These are phyloP conservation scores for Laticauda laticaudata DNA, from an alignment of 2,113 vertebrate genomes.

Conservation along the genomic window DNA sequence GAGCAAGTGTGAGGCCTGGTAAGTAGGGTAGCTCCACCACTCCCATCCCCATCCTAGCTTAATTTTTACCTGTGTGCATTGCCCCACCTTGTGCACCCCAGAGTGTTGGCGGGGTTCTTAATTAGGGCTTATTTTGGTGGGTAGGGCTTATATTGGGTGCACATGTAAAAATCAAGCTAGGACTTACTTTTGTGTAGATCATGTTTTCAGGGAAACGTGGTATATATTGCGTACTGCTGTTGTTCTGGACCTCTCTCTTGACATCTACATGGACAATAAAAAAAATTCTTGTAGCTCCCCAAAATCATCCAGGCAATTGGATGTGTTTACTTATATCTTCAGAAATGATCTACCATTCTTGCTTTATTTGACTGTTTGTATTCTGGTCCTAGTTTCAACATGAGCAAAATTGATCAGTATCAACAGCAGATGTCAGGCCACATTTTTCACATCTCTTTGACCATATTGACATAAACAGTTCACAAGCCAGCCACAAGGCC, in stretches of 20 bases:
- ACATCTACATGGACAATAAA: neutral
- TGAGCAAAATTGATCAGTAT: neutral
- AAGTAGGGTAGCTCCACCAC: no score
- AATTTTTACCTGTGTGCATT: no score
- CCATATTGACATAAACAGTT: neutral
- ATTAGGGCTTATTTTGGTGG: no score
- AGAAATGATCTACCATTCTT: neutral
- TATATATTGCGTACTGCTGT: neutral
- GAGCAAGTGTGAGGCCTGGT: no score
- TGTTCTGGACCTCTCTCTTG: neutral
- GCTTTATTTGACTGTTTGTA: neutral
- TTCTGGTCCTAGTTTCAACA: neutral
- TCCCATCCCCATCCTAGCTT: no score
- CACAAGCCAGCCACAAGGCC: neutral
- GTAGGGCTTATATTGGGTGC: no score
- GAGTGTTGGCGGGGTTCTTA: no score
- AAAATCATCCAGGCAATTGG: neutral
- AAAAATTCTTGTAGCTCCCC: neutral
- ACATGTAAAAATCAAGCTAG: no score
- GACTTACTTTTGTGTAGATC: no score
- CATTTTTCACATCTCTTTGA: neutral
- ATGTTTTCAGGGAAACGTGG: no score
- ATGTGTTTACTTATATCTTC: neutral
- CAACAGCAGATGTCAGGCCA: neutral
- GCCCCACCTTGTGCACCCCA: no score